Percentiles rank a stretch among this genome's conserved stretches.
Conservation (phyloP, 2,797 vertebrate genomes). For the Sebastes taczanowskii region DNA sequence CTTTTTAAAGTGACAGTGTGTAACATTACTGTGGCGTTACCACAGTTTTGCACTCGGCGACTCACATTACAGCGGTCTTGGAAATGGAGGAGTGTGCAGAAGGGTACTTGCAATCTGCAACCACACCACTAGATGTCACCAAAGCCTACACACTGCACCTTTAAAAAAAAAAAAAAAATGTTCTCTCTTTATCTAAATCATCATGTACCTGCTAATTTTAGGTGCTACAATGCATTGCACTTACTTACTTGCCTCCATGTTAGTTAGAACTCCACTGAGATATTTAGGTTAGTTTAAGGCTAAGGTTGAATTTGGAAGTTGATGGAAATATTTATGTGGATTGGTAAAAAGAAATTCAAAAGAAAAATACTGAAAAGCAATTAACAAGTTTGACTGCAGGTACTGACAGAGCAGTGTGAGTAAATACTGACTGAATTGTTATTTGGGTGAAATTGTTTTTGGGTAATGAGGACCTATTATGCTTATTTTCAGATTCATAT, state of each 20-base stretch:
- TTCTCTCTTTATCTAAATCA: background rate
- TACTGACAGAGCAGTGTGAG: background rate
- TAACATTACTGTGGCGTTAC: no score
- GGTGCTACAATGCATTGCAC: background rate
- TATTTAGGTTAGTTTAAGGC: background rate
- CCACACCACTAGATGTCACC: no score
- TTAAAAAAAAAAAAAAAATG: no score
- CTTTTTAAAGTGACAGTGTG: background rate
- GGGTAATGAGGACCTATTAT: no score
- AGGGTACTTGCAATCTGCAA: no score
- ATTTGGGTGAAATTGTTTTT: background rate
- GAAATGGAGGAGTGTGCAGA: no score
- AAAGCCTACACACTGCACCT: no score
- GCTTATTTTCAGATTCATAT: no score
- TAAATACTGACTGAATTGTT: background rate
- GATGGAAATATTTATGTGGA: background rate
- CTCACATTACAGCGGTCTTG: no score
- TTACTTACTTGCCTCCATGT: background rate
- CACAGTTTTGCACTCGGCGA: no score
- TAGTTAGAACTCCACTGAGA: background rate
- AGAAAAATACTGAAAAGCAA: background rate
- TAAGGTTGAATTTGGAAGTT: background rate
- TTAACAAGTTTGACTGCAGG: background rate
- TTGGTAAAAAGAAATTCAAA: background rate
- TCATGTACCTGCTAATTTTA: background rate